Evolutionary conservation across 2,888 invertebrate genomes (phyloP).

Genomic region (Leptodirus hochenwartii): DNA sequence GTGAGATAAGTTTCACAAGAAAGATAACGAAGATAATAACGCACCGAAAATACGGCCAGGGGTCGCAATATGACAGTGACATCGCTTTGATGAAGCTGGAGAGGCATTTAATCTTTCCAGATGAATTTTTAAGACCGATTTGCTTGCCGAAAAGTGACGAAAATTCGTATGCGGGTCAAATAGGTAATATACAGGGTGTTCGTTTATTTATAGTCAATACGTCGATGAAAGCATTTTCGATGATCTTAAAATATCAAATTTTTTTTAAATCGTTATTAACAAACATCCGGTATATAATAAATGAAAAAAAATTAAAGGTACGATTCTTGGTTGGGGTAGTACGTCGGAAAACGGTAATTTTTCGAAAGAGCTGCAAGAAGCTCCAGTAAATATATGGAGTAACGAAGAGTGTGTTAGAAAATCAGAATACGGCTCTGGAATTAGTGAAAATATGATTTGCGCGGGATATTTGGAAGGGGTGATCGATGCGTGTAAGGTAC

Average conservation of each 20-base stretch:
- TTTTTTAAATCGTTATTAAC: too few relatives aligned
- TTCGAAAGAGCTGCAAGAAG: too few relatives aligned
- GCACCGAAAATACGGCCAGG: constrained; percentile 50
- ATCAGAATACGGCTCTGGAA: constrained; percentile 27
- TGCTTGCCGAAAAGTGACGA: constrained; percentile 48
- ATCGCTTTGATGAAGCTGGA: constrained; percentile 58
- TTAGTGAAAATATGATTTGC: constrained; percentile 63
- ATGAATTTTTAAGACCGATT: constrained; percentile 47
- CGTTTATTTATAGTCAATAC: too few relatives aligned
- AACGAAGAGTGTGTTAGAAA: background rate
- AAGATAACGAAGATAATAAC: constrained; percentile 36
- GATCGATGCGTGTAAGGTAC: constrained; percentile 56
- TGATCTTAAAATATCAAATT: too few relatives aligned
- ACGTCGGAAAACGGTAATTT: too few relatives aligned
- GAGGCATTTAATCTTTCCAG: constrained; percentile 32
- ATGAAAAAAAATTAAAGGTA: too few relatives aligned
- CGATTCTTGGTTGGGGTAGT: too few relatives aligned
- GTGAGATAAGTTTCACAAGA: constrained; percentile 36
- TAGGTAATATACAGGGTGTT: too few relatives aligned
- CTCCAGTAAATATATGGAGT: too few relatives aligned
- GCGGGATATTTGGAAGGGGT: constrained; percentile 54
- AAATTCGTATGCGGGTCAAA: constrained; percentile 30
- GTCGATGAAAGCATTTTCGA: too few relatives aligned
- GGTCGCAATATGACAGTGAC: constrained; percentile 61
- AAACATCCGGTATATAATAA: too few relatives aligned